Conservation (phyloP, 2,797 vertebrate species). For the Sciurus vulgaris region DNA sequence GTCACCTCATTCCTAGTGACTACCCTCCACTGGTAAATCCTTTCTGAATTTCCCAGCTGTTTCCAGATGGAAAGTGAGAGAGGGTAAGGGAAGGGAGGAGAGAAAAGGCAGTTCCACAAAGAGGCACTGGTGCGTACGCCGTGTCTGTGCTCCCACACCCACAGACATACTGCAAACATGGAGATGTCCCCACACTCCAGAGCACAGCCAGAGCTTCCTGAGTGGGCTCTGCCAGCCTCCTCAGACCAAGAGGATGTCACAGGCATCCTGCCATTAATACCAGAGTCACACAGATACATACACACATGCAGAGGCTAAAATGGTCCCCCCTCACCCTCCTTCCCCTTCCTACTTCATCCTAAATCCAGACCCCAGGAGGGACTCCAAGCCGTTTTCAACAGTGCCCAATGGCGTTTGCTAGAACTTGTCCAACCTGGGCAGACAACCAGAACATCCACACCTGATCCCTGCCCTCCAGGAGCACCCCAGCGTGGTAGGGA, state of each 20-base stretch:
- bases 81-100: not conserved
- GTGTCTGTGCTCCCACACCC: not conserved
- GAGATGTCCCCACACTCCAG: not conserved
- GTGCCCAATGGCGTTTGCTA: not conserved
- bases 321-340: not conserved
- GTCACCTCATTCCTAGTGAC: not conserved
- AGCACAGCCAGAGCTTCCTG: not conserved
- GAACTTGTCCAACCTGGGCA: slow-evolving; percentile 18
- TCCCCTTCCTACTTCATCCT: not conserved
- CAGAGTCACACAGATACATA: not conserved
- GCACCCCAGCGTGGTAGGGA: not conserved
- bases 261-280: not conserved
- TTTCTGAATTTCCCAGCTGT: not conserved
- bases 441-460: not conserved
- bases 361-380: not conserved
- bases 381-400: not conserved
- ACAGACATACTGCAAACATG: no score
- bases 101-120: not conserved
- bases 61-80: not conserved
- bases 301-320: not conserved
- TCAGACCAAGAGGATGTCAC: not conserved
- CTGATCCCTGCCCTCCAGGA: not conserved
- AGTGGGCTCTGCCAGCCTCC: not conserved
- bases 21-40: not conserved
- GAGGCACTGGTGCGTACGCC: rapidly evolving